Conservation (phyloP, 2,888 invertebrate genomes). For the Drosophila seclusa region DNA sequence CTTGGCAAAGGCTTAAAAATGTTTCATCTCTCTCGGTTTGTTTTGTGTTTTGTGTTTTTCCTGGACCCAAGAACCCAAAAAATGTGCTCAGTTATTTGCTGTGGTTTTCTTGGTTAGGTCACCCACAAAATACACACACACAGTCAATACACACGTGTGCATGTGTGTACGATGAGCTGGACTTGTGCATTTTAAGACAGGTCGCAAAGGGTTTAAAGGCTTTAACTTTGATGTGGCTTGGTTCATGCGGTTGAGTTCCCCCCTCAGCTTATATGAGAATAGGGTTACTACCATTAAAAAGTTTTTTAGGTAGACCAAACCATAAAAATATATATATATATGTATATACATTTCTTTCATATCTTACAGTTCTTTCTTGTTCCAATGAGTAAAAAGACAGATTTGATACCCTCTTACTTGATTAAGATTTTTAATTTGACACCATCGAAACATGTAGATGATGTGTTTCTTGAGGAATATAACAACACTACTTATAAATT, state of each 20-base stretch:
- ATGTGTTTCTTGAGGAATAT: not conserved
- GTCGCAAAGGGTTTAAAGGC: constrained; percentile 40
- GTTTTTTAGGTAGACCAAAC: not conserved
- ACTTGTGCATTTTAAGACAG: constrained; percentile 45
- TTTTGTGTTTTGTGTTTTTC: constrained; percentile 35
- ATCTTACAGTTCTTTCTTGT: not conserved
- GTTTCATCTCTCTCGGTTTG: constrained; percentile 40
- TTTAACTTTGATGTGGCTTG: constrained; percentile 64
- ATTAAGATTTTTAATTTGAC: not conserved
- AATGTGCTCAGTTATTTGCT: constrained; percentile 53
- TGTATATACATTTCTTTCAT: not conserved
- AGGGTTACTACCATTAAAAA: not conserved
- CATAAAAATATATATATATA: not conserved
- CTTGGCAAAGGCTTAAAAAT: constrained; percentile 61
- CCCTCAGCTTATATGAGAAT: constrained; percentile 24
- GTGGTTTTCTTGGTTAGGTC: constrained; percentile 54
- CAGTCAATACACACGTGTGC: not conserved
- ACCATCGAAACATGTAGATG: not conserved
- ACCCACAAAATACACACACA: constrained; percentile 27
- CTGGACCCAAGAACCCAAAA: constrained; percentile 27
- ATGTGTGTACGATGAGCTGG: not conserved
- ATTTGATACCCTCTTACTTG: not conserved
- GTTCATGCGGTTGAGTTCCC: constrained; percentile 28
- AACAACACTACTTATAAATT: not conserved
- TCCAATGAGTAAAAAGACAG: not conserved